A percentile compares a stretch with the other conserved stretches of the same genome.
These are phyloP conservation scores for Poeciliopsis paucimaculata DNA, from an alignment of 2,797 vertebrate species.

Conservation along the genomic window DNA sequence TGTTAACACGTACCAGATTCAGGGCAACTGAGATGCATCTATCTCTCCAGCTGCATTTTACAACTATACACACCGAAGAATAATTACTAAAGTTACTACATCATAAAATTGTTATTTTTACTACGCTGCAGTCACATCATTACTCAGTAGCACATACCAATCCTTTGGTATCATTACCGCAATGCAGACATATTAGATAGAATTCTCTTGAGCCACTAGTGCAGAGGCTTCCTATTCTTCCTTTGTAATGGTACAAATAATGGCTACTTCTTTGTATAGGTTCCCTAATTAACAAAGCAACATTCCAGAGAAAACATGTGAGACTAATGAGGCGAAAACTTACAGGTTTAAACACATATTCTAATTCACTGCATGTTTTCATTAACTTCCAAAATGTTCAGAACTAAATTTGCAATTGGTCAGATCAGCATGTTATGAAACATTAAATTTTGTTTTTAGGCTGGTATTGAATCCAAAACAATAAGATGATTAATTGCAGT, in stretches of 20 bases:
- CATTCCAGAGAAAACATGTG: background rate
- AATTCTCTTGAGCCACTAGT: constrained; percentile 48
- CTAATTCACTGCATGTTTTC: background rate
- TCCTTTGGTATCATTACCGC: constrained; percentile 60
- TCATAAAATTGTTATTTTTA: constrained; percentile 40
- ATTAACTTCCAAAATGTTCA: background rate
- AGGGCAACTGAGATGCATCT: constrained; percentile 10
- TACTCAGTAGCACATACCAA: constrained; percentile 59
- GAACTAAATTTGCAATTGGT: background rate
- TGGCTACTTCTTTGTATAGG: constrained; percentile 7
- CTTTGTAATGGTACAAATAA: constrained; percentile 18
- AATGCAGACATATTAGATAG: constrained; percentile 64
- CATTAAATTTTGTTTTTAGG: background rate
- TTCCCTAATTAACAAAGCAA: constrained; percentile 11
- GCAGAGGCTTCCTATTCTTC: constrained; percentile 13
- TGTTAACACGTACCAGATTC: constrained; percentile 15
- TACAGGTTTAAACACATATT: background rate
- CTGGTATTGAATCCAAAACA: background rate
- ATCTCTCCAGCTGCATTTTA: constrained; percentile 15
- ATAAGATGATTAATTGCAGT: background rate
- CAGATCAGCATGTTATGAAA: background rate
- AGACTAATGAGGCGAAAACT: background rate
- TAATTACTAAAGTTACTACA: constrained; percentile 19
- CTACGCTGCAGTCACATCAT: constrained; percentile 56
- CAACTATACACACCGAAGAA: background rate